Evolutionary conservation across 2,888 invertebrate genomes (phyloP).

Genomic region (Cartodere bifasciata): DNA sequence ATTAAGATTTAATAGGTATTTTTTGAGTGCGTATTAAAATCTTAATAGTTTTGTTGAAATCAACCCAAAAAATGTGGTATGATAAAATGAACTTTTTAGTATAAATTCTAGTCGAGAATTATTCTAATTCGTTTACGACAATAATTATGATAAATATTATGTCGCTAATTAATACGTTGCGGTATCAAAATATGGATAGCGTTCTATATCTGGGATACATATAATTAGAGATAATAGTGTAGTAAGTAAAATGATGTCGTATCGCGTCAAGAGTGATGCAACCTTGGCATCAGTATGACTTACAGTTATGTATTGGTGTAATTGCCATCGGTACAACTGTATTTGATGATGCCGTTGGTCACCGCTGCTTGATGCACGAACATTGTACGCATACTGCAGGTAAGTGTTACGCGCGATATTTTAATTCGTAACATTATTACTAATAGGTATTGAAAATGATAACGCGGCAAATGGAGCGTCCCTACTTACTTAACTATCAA

Average conservation of each 20-base stretch:
- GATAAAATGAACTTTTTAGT: too few relatives aligned
- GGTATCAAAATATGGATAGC: conserved; percentile 1
- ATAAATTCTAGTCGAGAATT: conserved; percentile 19
- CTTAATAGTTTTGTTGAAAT: too few relatives aligned
- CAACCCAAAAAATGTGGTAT: too few relatives aligned
- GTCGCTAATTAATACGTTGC: conserved; percentile 9
- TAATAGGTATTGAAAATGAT: too few relatives aligned
- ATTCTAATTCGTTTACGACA: conserved; percentile 13
- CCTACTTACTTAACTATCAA: too few relatives aligned
- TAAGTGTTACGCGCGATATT: conserved; percentile 20
- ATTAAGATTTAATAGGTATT: too few relatives aligned
- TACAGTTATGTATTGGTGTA: neutral
- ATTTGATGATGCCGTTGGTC: conserved; percentile 6
- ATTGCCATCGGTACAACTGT: conserved; percentile 2
- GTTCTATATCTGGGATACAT: neutral
- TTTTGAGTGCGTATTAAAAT: too few relatives aligned
- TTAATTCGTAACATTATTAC: conserved; percentile 5
- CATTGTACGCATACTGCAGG: conserved; percentile 17
- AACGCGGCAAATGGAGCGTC: too few relatives aligned
- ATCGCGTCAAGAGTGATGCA: too few relatives aligned
- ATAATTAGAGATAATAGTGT: too few relatives aligned
- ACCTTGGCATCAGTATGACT: neutral
- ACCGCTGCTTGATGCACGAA: neutral
- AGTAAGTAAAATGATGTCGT: too few relatives aligned
- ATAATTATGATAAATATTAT: conserved; percentile 6